phyloP scores from a whole-genome alignment of 2,888 invertebrate species.

The Drosophila planitibia region DNA sequence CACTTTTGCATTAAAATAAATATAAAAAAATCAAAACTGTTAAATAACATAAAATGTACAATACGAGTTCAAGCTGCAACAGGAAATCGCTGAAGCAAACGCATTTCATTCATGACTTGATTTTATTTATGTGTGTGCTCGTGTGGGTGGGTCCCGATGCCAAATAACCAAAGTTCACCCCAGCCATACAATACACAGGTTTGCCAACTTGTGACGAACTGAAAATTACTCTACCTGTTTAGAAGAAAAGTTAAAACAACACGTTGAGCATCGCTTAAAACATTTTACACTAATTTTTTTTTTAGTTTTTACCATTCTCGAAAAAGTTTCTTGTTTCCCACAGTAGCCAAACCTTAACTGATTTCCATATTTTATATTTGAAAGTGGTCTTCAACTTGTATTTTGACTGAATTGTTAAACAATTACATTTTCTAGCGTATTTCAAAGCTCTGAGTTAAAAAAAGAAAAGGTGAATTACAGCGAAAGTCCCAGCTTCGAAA shows the following conservation, averaged over 20 bases:
- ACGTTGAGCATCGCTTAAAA: background rate
- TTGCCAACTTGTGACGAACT: background rate
- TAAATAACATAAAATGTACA: constrained; percentile 21
- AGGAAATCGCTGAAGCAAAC: constrained; percentile 75
- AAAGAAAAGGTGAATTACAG: background rate
- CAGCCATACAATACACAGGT: background rate
- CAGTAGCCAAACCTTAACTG: background rate
- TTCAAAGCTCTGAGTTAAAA: background rate
- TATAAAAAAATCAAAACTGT: constrained; percentile 2
- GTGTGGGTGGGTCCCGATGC: constrained; percentile 4
- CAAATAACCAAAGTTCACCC: background rate
- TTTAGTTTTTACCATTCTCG: background rate
- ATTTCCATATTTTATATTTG: background rate
- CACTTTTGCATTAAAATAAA: constrained; percentile 15
- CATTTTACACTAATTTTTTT: background rate
- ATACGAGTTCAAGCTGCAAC: constrained; percentile 47
- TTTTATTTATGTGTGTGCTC: constrained; percentile 67
- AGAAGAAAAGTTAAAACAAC: background rate
- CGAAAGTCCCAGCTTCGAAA: background rate
- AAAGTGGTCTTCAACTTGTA: background rate
- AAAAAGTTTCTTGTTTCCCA: background rate
- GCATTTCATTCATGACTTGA: constrained; percentile 79
- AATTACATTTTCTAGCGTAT: background rate
- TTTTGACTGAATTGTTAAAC: background rate
- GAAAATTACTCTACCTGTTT: background rate